Evolutionary conservation across 2,888 invertebrate genomes (phyloP), one percentile per base, ranked within the genome.

Genomic region (Catocala sponsa): DNA sequence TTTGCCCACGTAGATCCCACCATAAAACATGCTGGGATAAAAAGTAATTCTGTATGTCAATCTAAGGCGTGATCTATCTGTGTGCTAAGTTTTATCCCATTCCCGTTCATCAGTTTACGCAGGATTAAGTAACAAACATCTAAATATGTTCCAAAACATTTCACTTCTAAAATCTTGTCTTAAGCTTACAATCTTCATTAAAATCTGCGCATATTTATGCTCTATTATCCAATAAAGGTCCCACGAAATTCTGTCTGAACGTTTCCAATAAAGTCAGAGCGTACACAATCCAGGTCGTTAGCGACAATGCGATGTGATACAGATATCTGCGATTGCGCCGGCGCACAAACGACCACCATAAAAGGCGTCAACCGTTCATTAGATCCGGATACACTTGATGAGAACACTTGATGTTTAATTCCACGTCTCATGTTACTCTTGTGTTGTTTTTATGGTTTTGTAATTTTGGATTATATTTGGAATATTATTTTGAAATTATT

Each of bases 301-400:
- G 87, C 81, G 81, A 85, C 86, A 88, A 87, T 85, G 81, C 83
- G 84, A 86, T 88, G 81, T 82, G 87, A 89, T 89, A 87, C 84
- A 86, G 88, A 89, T 89, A 90, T 89, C 84, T 70, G 67, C 50
- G 90, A 89, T 90, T 87, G 85, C 84, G 66, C 76, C 77, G 75
- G 76, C 79, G 81, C 83, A 81, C 87, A 87, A 90, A 88, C 88
- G 84, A 88, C 85, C 74, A 68, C 90, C 90, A 77, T 91, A 85
- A 89, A 91, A 74, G 90, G 91, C 65, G 60, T 70, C 67, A 74
- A 72, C 71, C 70, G 83, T 87, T 88, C 88, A 90, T 90, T 89
- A 89, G 68, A 68, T 70, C 78, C 62, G 65, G 55, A 76, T 75
- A 72, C 71, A 80, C 80, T 83, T 83, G 84, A 85, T 84, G 82